phyloP scores from a whole-genome alignment of 1,140 invertebrate species.

The Drosophila nebulosa region DNA sequence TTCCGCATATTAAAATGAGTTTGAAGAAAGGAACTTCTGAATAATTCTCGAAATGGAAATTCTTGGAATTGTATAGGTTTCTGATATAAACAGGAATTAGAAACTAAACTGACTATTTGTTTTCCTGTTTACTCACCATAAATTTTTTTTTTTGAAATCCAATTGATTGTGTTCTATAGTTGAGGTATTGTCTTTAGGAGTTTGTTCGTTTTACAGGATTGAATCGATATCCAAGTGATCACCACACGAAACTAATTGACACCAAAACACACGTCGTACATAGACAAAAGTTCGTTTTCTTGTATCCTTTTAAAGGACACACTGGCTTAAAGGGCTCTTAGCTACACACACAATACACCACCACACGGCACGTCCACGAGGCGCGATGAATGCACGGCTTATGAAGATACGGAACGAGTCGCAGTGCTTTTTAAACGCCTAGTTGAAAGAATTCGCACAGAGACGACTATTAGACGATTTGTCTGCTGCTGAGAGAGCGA shows the following conservation, averaged over 20 bases:
- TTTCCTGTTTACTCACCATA: background rate
- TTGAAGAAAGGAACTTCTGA: background rate
- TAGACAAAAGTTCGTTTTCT: conserved; percentile 33
- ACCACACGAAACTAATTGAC: background rate
- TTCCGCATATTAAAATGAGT: conserved; percentile 42
- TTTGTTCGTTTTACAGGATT: background rate
- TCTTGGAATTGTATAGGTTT: background rate
- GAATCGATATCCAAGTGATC: background rate
- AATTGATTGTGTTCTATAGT: background rate
- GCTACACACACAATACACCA: conserved; percentile 20
- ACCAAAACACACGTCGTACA: background rate
- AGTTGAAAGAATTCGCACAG: conserved; percentile 66
- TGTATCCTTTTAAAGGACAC: conserved; percentile 47
- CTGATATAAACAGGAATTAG: too few species aligned
- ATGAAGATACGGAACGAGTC: conserved; percentile 58
- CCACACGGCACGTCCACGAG: conserved; percentile 60
- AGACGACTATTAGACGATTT: conserved; percentile 41
- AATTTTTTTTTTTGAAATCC: background rate
- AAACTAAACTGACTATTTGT: background rate
- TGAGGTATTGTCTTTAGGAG: background rate
- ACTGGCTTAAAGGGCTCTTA: conserved; percentile 3
- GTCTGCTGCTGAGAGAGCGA: conserved; percentile 30
- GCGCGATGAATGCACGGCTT: conserved; percentile 73
- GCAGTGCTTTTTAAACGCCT: conserved; percentile 73
- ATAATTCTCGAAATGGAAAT: background rate